Base-by-base conservation (phyloP, 1,140 invertebrate species). In the Trichomalopsis sarcophagae region DNA sequence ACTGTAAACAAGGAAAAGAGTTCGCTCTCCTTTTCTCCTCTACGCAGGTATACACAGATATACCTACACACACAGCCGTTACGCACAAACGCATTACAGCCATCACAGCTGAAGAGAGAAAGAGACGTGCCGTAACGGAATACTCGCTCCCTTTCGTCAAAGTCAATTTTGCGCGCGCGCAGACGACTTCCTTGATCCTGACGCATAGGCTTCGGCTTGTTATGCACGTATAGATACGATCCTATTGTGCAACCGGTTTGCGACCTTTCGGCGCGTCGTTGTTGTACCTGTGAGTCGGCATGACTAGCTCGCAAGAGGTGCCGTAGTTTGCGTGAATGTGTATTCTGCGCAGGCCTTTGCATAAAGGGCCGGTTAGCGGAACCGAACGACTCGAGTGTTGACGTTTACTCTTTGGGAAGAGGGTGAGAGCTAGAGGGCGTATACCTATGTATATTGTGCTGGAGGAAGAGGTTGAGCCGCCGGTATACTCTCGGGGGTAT, bases 1-100 rank as follows among this genome's bases (percentile, higher is more conserved):
- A 83, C 81, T 83, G 81, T 83, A 77, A 76, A 77, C 74, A 76
- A 74, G 50, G 74, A 75, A 82, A 82, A 77, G 81, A 76, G 81
- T 82, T 82, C 62, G 69, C 80, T 62, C 17, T 40, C 30, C 13
- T 62, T 36, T 30, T 21, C 68, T 13, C 3, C 3, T 21, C 1
- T 66, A 66, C 33, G 33, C 36, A 62, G 50, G 6, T 0, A 9
- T 30, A 2, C 4, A 30, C 14, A 80, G n/a, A 78, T 78, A 78
- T 78, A 62, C 33, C 50, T 44, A 44, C 5, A 50, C 17, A 75
- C 27, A 66, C 50, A 33, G 66, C 66, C 66, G 66, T 68, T 68
- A 68, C 66, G 23, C 66, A 68, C 13, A 71, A 71, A 33, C 9
- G 68, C 17, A 21, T 21, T 44, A 44, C 14, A n/a, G 62, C 62